Evolutionary conservation across 2,113 vertebrate species (phyloP).

Genomic region (Hyperoodon ampullatus): DNA sequence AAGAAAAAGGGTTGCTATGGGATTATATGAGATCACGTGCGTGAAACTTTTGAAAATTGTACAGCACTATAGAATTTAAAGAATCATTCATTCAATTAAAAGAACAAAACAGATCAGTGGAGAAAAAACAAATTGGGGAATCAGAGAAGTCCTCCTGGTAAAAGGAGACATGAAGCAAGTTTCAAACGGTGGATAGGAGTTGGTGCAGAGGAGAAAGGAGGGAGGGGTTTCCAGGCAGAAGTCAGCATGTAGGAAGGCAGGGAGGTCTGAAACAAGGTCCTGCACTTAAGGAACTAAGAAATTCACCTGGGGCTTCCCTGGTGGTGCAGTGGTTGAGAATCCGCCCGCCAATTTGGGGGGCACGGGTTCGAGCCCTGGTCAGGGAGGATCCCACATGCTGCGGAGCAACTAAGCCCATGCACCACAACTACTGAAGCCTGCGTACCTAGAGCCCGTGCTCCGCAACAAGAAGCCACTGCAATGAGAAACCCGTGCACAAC

Average conservation of each 20-base stretch:
- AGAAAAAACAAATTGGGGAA: background rate
- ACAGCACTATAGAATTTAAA: background rate
- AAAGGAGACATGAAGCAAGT: background rate
- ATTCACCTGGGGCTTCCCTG: too few species aligned
- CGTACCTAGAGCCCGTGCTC: too few species aligned
- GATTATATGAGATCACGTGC: background rate
- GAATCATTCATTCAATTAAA: background rate
- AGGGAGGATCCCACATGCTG: too few species aligned
- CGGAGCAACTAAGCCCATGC: too few species aligned
- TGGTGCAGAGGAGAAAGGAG: background rate
- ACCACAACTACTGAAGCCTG: too few species aligned
- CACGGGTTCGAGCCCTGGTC: too few species aligned
- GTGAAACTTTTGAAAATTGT: background rate
- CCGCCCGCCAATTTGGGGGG: too few species aligned
- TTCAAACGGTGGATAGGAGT: background rate
- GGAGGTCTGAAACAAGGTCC: background rate
- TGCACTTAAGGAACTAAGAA: background rate
- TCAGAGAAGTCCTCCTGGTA: background rate
- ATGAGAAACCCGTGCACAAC: too few species aligned
- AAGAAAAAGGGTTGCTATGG: background rate
- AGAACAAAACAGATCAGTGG: background rate
- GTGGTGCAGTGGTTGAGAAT: too few species aligned
- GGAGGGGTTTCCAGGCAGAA: background rate
- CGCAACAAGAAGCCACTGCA: too few species aligned
- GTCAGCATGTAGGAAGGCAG: background rate